Percentiles rank a stretch among this genome's conserved stretches.
Conservation (phyloP, 2,113 vertebrate species). For the Papio anubis region DNA sequence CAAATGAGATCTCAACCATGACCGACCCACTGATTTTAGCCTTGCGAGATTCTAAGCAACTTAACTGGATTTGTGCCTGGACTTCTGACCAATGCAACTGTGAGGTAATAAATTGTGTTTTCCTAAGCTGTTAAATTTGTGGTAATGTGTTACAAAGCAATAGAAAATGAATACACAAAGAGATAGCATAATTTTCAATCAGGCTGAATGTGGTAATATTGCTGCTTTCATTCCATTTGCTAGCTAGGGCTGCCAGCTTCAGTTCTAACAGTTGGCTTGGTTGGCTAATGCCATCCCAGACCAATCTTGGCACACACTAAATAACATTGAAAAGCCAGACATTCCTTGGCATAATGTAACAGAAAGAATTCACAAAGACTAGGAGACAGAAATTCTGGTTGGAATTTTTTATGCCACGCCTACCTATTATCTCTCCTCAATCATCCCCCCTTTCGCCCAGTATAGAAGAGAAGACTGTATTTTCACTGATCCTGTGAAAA, state of each 20-base stretch:
- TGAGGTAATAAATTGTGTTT: not conserved
- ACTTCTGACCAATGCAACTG: not conserved
- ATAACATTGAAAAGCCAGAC: not conserved
- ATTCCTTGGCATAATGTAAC: not conserved
- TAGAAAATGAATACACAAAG: not conserved
- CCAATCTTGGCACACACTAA: not conserved
- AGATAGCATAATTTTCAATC: not conserved
- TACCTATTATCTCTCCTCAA: not conserved
- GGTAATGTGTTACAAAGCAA: not conserved
- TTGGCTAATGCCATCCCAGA: not conserved
- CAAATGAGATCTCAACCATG: not conserved
- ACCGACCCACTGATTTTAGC: not conserved
- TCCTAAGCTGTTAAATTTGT: not conserved
- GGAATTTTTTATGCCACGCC: not conserved
- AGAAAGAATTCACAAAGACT: not conserved
- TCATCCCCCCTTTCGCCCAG: not conserved
- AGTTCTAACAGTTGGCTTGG: not conserved
- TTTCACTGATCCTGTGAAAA: not conserved
- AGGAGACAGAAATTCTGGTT: not conserved
- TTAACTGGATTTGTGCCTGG: not conserved
- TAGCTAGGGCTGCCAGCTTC: not conserved
- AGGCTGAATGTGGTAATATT: not conserved
- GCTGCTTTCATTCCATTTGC: not conserved
- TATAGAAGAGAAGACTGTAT: not conserved
- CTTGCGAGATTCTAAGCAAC: not conserved